Conservation (phyloP, 2,797 vertebrate genomes). For the Acipenser oxyrinchus region DNA sequence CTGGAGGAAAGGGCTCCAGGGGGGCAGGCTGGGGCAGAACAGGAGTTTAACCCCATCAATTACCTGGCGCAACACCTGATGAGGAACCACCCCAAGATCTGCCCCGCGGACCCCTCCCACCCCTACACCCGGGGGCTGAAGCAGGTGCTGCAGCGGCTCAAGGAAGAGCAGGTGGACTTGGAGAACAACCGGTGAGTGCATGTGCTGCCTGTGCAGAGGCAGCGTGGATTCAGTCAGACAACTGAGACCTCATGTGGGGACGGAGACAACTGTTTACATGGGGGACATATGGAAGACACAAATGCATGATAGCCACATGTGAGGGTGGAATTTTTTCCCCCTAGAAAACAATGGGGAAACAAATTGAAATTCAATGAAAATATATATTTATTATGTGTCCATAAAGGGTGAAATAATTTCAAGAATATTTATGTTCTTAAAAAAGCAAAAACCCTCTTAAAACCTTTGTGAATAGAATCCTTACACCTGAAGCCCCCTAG, state of each 20-base stretch:
- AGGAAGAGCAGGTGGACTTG: slow-evolving; percentile 34
- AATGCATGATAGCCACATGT: no score
- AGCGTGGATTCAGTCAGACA: no score
- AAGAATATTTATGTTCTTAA: no score
- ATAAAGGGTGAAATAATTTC: no score
- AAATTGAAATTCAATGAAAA: no score
- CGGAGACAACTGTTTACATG: not conserved
- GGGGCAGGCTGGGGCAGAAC: slow-evolving; percentile 29
- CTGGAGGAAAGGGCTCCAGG: slow-evolving; percentile 23
- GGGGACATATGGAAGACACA: no score
- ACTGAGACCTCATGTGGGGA: not conserved
- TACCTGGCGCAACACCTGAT: slow-evolving; percentile 72
- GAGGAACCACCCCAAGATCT: slow-evolving; percentile 48
- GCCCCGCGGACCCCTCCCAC: slow-evolving; percentile 24
- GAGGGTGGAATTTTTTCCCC: no score
- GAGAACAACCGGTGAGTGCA: slow-evolving; percentile 44
- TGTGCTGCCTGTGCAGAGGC: not conserved
- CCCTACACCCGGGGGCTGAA: slow-evolving; percentile 50
- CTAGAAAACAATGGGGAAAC: no score
- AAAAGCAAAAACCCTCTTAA: no score
- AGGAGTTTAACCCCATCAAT: slow-evolving; percentile 54
- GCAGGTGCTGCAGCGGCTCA: slow-evolving; percentile 41
- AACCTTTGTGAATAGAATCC: no score
- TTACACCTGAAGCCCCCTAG: no score
- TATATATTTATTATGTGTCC: no score